Evolutionary conservation across 2,113 vertebrate genomes (phyloP), one percentile per base, ranked within the genome.

Genomic region (Asarcornis scutulata): DNA sequence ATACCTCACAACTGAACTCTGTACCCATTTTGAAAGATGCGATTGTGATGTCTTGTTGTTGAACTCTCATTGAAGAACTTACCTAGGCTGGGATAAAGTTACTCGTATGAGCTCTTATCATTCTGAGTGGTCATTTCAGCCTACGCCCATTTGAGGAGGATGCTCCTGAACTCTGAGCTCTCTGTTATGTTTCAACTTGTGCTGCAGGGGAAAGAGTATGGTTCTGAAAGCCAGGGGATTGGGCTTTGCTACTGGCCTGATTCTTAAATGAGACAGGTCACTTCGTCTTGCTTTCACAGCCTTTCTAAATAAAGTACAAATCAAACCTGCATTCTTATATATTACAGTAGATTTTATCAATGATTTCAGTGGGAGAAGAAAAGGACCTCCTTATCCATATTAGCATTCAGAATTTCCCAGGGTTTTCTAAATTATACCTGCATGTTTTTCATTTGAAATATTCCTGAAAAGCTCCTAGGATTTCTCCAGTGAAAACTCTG

Each of bases 1-100:
- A 2, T 32, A n/a, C 32, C 50, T 88, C 72, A 86, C 26, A 58
- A 17, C 22, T 80, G 48, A 93, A 88, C 36, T 83, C 29, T 36
- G 38, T 64, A 64, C 12, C 3, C 26, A 64, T 69, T 92, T 81
- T 73, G 26, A 88, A 83, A 31, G 40, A 26, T 2, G 3, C 44
- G 92, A 68, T 68, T 88, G 50, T 77, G 83, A 88, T 62, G 59
- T 88, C 76, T 93, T 86, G 40, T 64, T 83, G 68, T 16, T 77
- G 69, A 88, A n/a, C 5, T 83, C 26, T 82, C 73, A 88, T 86
- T 89, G 80, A 90, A 92, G 53, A 8, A 0, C 69, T 79, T 66
- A 55, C 38, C 13, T 31, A 63, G 67, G 18, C 32, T 72, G 25
- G 50, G 38, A 92, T 56, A 89, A 85, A 76, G 73, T 38, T 48